phyloP scores from a whole-genome alignment of 2,113 vertebrate genomes.

The Zapus hudsonius region DNA sequence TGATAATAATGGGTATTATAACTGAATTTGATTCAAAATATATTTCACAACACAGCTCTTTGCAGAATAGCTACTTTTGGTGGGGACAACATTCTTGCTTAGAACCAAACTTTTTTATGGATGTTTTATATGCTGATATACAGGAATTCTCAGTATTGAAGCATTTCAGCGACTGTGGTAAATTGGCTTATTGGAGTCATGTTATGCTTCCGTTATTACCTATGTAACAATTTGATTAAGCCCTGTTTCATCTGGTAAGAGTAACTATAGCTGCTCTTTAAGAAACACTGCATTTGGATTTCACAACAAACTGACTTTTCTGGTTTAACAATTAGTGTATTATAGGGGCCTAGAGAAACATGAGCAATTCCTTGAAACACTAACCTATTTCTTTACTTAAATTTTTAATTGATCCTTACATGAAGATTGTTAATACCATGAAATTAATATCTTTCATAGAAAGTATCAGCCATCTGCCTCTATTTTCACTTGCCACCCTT shows the following conservation, averaged over 20 bases:
- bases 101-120: not conserved
- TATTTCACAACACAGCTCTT: not conserved
- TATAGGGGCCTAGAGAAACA: not conserved
- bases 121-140: not conserved
- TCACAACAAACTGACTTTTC: conserved; percentile 18
- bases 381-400: not conserved
- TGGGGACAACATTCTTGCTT: not conserved
- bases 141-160: not conserved
- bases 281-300: not conserved
- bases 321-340: conserved; percentile 34
- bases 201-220: conserved; percentile 10
- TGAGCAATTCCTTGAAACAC: conserved; percentile 8
- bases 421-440: not conserved
- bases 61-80: not conserved
- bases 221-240: not conserved
- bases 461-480: not conserved
- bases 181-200: not conserved
- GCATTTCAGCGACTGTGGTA: not conserved
- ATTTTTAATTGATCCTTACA: not conserved
- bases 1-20: not conserved
- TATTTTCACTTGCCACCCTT: not conserved
- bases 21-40: not conserved
- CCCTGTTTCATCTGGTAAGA: not conserved
- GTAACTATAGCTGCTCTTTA: not conserved
- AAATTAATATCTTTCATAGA: conserved; percentile 17